A percentile compares a stretch with the other conserved stretches of the same genome.
These are phyloP conservation scores for Hapalemur alaotrensis DNA, from an alignment of 2,797 vertebrate species.

Conservation along the genomic window DNA sequence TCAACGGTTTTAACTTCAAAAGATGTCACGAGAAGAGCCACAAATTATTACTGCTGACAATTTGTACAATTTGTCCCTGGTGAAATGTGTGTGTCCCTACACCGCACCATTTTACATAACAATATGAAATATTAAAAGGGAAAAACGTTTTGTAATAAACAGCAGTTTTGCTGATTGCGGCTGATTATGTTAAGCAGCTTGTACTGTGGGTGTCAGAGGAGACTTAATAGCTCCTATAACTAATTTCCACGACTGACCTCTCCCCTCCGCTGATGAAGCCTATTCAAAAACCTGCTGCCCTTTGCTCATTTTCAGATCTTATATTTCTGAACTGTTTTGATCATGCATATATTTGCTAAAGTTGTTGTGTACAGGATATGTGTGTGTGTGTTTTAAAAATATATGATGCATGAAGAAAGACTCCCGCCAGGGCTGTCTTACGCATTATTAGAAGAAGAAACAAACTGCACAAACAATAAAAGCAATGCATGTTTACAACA, in stretches of 20 bases:
- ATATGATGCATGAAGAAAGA: slow-evolving; percentile 70
- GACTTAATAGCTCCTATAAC: slow-evolving; percentile 92
- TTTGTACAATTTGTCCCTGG: slow-evolving; percentile 80
- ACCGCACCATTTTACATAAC: slow-evolving; percentile 89
- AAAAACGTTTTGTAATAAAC: slow-evolving; percentile 93
- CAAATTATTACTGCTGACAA: slow-evolving; percentile 79
- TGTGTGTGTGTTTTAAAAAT: slow-evolving; percentile 56
- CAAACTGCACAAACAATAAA: background rate
- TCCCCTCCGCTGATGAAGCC: slow-evolving; percentile 97
- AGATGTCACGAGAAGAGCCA: slow-evolving; percentile 76
- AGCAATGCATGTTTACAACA: background rate
- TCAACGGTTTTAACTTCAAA: slow-evolving; percentile 72
- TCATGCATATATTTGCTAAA: slow-evolving; percentile 91
- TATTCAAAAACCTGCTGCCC: slow-evolving; percentile 95
- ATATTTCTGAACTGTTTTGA: slow-evolving; percentile 89
- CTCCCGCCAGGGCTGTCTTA: slow-evolving; percentile 80
- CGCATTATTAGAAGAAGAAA: slow-evolving; percentile 71
- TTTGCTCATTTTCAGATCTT: slow-evolving; percentile 88
- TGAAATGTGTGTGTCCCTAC: slow-evolving; percentile 79
- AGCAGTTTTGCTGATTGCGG: slow-evolving; percentile 98
- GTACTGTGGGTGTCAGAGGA: slow-evolving; percentile 93
- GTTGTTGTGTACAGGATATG: slow-evolving; percentile 75
- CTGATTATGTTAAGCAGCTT: slow-evolving; percentile 96
- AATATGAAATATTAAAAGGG: slow-evolving; percentile 92
- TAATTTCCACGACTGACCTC: slow-evolving; percentile 94